Conservation (phyloP, 2,888 invertebrate species). For the Tenthredo amoena region DNA sequence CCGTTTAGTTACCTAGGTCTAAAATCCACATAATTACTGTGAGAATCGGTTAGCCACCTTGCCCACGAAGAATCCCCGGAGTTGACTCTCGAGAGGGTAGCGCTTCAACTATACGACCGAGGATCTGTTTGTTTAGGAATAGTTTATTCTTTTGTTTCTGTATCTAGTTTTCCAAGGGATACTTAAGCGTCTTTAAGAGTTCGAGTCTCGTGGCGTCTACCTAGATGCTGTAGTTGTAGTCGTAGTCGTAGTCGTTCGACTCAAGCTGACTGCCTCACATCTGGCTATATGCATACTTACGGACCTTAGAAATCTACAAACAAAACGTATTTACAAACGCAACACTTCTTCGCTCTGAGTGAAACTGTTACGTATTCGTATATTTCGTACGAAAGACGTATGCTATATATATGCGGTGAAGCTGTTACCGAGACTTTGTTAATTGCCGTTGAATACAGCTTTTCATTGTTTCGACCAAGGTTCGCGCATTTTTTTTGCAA, state of each 20-base stretch:
- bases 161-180: conserved; percentile 49
- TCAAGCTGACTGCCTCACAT: background rate
- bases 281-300: background rate
- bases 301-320: background rate
- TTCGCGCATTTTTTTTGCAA: background rate
- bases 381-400: background rate
- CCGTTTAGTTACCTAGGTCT: conserved; percentile 43
- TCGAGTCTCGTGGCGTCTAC: conserved; percentile 41
- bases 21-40: conserved; percentile 51
- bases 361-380: background rate
- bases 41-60: conserved; percentile 41
- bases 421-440: conserved; percentile 9
- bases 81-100: conserved; percentile 24
- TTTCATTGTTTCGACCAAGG: conserved; percentile 5
- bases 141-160: conserved; percentile 65
- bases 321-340: conserved; percentile 11
- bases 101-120: background rate
- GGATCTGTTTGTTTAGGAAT: conserved; percentile 64
- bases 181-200: conserved; percentile 45
- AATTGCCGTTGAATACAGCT: conserved; percentile 13
- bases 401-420: background rate
- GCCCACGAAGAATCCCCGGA: background rate
- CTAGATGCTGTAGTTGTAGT: background rate
- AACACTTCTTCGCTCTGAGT: background rate
- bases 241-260: background rate